Percentiles rank a stretch among this genome's conserved stretches.
These are phyloP conservation scores for Aulostomus chinensis DNA, from an alignment of 2,797 vertebrate genomes.

Conservation along the genomic window DNA sequence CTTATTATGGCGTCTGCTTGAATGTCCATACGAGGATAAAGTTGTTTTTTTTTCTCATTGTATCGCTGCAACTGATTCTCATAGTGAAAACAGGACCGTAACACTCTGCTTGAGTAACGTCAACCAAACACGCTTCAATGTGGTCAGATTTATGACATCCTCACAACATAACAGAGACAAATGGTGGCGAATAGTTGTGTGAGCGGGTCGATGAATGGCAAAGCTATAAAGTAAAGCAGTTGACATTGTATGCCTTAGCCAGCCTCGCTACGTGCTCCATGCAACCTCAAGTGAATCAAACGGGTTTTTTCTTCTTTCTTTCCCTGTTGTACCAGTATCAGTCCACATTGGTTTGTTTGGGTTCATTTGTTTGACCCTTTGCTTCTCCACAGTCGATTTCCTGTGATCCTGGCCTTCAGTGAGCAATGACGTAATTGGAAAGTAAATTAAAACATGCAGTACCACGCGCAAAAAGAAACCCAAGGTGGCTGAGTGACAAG, in stretches of 20 bases:
- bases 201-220: conserved; percentile 60
- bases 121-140: conserved; percentile 25
- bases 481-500: too few species aligned
- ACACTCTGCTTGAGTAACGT: conserved; percentile 54
- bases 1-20: conserved; percentile 26
- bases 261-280: conserved; percentile 24
- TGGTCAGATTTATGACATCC: conserved; percentile 66
- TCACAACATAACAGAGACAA: conserved; percentile 63
- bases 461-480: too few species aligned
- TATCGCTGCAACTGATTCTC: conserved; percentile 26
- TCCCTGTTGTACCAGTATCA: conserved; percentile 42
- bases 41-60: conserved; percentile 1
- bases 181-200: conserved; percentile 64
- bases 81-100: conserved; percentile 16
- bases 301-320: conserved; percentile 20
- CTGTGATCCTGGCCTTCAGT: too few species aligned
- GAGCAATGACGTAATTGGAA: too few species aligned
- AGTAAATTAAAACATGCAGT: too few species aligned
- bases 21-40: conserved; percentile 28
- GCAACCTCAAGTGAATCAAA: conserved; percentile 36
- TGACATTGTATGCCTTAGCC: conserved; percentile 48
- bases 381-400: too few species aligned
- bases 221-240: conserved; percentile 50
- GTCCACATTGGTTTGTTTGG: conserved; percentile 3
- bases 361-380: too few species aligned